phyloP scores from a whole-genome alignment of 2,113 vertebrate species.

The Tiliqua scincoides region DNA sequence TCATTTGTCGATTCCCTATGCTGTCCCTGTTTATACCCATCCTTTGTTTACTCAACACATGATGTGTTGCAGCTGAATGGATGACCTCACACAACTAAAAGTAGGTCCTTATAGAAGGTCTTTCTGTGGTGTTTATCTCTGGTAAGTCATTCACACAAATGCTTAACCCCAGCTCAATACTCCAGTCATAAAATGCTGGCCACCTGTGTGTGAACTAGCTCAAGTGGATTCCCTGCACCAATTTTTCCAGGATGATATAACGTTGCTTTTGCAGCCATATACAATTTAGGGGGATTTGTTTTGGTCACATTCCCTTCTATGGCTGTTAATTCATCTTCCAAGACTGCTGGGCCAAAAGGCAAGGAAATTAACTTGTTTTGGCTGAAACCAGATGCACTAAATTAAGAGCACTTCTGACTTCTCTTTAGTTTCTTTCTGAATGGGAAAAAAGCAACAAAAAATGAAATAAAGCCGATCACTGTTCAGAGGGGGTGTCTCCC shows the following conservation, averaged over 20 bases:
- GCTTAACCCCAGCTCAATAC: background rate
- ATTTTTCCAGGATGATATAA: conserved; percentile 39
- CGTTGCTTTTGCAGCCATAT: conserved; percentile 50
- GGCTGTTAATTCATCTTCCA: conserved; percentile 61
- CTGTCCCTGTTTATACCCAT: too few species aligned
- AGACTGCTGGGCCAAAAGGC: conserved; percentile 64
- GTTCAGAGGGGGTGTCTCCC: conserved; percentile 39
- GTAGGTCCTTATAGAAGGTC: background rate
- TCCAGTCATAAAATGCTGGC: too few species aligned
- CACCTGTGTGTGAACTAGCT: background rate
- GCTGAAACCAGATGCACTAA: conserved; percentile 69
- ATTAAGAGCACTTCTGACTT: conserved; percentile 76
- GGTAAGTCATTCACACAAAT: background rate
- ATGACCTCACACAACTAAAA: background rate
- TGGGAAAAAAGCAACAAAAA: conserved; percentile 69
- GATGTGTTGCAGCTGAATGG: background rate
- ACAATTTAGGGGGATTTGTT: background rate
- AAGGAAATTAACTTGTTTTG: conserved; percentile 74
- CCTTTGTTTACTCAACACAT: background rate
- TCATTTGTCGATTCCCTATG: too few species aligned
- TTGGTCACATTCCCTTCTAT: conserved; percentile 51
- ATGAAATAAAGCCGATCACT: conserved; percentile 77
- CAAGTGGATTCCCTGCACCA: conserved; percentile 6
- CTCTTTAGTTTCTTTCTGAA: conserved; percentile 67
- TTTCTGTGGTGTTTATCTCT: background rate